phyloP scores from a whole-genome alignment of 2,797 vertebrate species.

The Pipistrellus kuhlii region DNA sequence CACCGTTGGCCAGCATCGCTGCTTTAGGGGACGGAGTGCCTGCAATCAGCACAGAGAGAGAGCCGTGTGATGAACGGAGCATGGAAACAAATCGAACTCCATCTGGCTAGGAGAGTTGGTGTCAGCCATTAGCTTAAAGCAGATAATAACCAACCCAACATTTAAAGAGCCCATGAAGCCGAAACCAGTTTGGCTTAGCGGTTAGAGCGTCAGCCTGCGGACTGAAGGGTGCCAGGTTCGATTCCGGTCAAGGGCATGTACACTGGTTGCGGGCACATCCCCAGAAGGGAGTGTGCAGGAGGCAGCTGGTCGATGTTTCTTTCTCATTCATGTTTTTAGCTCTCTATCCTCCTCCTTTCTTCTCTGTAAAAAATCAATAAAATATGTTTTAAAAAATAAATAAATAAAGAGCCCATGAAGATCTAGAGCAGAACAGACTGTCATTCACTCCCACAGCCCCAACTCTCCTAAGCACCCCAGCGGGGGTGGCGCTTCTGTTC shows the following conservation, averaged over 20 bases:
- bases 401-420: slow-evolving; percentile 23
- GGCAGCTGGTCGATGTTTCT: too few relatives aligned
- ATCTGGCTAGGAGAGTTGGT: neutral
- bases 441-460: neutral
- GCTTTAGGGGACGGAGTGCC: slow-evolving; percentile 85
- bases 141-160: slow-evolving; percentile 34
- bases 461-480: neutral
- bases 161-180: slow-evolving; percentile 21
- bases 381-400: too few relatives aligned
- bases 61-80: neutral
- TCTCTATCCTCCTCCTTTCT: too few relatives aligned
- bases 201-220: too few relatives aligned
- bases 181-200: too few relatives aligned
- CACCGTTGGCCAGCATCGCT: slow-evolving; percentile 91
- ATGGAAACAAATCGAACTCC: neutral
- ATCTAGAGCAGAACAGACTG: neutral
- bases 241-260: too few relatives aligned
- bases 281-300: too few relatives aligned
- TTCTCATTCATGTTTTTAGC: too few relatives aligned
- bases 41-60: slow-evolving; percentile 76
- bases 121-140: neutral
- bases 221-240: too few relatives aligned
- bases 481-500: neutral
- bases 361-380: too few relatives aligned
- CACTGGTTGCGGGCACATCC: too few relatives aligned